Conservation (phyloP, 2,113 vertebrate genomes). For the Dissostichus mawsoni region DNA sequence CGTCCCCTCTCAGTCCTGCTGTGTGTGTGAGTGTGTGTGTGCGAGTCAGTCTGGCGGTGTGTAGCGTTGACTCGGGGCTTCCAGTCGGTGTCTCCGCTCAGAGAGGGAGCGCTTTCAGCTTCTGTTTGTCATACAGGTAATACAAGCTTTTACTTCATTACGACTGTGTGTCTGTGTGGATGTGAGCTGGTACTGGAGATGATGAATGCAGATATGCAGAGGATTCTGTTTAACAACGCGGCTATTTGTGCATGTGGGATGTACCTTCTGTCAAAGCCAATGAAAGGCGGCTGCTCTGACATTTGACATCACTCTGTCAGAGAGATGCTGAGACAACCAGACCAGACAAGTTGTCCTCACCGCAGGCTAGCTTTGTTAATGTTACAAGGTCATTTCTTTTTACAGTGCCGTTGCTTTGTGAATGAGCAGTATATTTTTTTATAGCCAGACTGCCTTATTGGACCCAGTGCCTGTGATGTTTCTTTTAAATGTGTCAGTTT, state of each 20-base stretch:
- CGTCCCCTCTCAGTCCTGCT: conserved; percentile 55
- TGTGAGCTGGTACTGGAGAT: not conserved
- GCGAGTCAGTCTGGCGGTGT: conserved; percentile 41
- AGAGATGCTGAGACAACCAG: conserved; percentile 51
- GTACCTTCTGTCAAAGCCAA: conserved; percentile 31
- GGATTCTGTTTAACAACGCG: not conserved
- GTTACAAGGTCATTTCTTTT: conserved; percentile 35
- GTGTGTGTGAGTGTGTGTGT: conserved; percentile 20
- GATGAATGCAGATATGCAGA: not conserved
- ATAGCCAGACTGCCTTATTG: not conserved
- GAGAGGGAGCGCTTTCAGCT: conserved; percentile 48
- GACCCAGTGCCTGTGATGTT: not conserved
- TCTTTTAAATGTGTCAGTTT: not conserved
- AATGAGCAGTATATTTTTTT: conserved; percentile 24
- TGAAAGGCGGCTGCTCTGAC: conserved; percentile 24
- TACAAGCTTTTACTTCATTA: conserved; percentile 30
- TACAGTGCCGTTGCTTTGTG: conserved; percentile 2
- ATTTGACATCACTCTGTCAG: conserved; percentile 51
- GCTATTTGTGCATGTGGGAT: conserved; percentile 18
- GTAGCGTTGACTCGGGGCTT: conserved; percentile 54
- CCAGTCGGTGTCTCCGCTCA: conserved; percentile 57
- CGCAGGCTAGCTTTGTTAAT: conserved; percentile 20
- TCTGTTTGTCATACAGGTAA: conserved; percentile 61
- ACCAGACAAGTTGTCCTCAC: conserved; percentile 36
- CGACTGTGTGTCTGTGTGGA: conserved; percentile 2